Conservation (phyloP, 1,140 invertebrate species). For the Octopus bimaculoides region DNA sequence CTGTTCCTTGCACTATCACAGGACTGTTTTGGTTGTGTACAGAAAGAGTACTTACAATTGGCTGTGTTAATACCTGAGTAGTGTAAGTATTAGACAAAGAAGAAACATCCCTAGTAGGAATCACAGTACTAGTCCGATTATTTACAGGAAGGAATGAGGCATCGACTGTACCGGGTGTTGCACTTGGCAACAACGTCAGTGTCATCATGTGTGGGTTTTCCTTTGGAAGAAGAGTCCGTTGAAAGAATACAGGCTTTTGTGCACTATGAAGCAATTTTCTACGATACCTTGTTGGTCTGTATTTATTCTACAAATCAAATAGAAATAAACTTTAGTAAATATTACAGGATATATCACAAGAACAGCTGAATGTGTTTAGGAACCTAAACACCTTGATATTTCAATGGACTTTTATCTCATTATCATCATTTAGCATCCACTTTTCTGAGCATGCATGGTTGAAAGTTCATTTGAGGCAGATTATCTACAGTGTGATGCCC, state of each 20-base stretch:
- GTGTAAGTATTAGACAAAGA: constrained; percentile 2
- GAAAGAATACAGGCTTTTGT: not conserved
- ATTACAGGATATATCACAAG: no score
- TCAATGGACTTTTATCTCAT: no score
- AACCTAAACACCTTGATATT: no score
- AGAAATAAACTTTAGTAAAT: not conserved
- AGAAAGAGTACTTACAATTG: constrained; percentile 6
- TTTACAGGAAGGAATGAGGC: not conserved
- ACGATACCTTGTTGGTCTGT: not conserved
- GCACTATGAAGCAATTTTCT: not conserved
- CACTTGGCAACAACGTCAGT: not conserved
- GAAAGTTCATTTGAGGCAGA: no score
- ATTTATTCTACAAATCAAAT: not conserved
- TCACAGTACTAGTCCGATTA: not conserved
- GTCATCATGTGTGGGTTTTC: constrained; percentile 6
- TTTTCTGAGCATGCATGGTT: no score
- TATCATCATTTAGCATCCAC: no score
- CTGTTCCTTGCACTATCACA: not conserved
- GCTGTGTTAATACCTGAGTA: constrained; percentile 7
- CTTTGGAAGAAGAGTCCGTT: not conserved
- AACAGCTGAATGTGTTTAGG: no score
- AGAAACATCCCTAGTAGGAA: not conserved
- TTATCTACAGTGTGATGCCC: no score
- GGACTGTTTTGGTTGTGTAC: not conserved
- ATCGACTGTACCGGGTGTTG: not conserved